Evolutionary conservation across 2,113 vertebrate species (phyloP).

Genomic region (Gymnorhina tibicen): DNA sequence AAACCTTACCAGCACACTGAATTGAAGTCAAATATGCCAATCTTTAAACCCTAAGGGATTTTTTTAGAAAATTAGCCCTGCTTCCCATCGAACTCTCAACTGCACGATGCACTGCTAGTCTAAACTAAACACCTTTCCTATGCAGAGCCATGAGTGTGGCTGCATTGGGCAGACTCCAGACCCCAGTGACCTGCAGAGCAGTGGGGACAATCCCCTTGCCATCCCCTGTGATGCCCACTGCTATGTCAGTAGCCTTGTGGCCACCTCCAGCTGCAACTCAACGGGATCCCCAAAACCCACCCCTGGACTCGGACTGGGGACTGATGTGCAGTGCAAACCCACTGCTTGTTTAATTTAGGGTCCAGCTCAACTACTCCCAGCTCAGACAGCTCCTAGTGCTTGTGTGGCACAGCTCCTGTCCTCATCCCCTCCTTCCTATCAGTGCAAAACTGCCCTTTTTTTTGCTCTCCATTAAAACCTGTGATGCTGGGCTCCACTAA

Average conservation of each 20-base stretch:
- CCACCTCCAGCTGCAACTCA: neutral
- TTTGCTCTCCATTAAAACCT: neutral
- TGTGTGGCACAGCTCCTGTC: neutral
- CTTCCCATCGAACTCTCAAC: neutral
- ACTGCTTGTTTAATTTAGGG: accelerated
- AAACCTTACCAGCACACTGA: neutral
- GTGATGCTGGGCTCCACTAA: neutral
- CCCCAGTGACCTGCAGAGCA: neutral
- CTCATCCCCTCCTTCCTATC: neutral
- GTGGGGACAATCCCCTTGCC: no score
- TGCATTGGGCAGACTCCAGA: accelerated
- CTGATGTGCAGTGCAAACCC: neutral
- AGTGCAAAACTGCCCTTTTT: neutral
- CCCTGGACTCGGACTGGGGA: neutral
- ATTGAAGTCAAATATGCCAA: neutral
- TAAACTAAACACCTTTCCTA: neutral
- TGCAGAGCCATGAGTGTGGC: accelerated
- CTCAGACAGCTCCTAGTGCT: neutral
- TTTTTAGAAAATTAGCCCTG: neutral
- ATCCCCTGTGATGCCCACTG: neutral
- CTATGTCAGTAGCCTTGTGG: accelerated
- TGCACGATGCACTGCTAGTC: accelerated
- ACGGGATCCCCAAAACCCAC: accelerated
- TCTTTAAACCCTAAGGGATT: neutral
- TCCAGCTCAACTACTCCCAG: neutral